Conservation (phyloP, 2,113 vertebrate species). For the Dendrocopos noguchii region DNA sequence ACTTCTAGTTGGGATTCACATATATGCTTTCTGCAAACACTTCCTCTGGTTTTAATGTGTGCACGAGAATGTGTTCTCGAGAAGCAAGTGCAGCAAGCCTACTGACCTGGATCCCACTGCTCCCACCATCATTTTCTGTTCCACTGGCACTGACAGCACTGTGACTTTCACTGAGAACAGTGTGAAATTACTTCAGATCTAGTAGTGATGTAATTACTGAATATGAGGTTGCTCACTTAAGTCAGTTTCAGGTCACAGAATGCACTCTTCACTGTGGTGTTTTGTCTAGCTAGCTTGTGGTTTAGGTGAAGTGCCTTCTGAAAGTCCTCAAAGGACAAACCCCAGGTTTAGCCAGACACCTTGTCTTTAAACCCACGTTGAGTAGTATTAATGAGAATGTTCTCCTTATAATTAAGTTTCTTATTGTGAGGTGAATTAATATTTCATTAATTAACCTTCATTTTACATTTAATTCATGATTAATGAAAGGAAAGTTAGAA, state of each 20-base stretch:
- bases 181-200: not conserved
- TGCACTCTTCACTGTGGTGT: not conserved
- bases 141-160: not conserved
- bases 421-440: not conserved
- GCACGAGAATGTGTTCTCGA: not conserved
- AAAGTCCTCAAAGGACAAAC: not conserved
- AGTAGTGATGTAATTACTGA: not conserved
- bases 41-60: not conserved
- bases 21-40: not conserved
- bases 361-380: not conserved
- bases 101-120: accelerated
- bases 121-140: not conserved
- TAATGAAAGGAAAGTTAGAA: too few relatives aligned
- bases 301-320: not conserved
- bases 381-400: not conserved
- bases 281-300: not conserved
- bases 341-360: not conserved
- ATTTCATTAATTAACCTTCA: not conserved
- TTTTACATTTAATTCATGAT: not conserved
- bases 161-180: not conserved
- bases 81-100: not conserved
- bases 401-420: not conserved
- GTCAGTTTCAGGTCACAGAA: not conserved
- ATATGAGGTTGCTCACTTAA: not conserved
- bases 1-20: not conserved